Percentiles rank a stretch among this genome's conserved stretches.
Conservation (phyloP, 2,113 vertebrate genomes). For the Daubentonia madagascariensis region DNA sequence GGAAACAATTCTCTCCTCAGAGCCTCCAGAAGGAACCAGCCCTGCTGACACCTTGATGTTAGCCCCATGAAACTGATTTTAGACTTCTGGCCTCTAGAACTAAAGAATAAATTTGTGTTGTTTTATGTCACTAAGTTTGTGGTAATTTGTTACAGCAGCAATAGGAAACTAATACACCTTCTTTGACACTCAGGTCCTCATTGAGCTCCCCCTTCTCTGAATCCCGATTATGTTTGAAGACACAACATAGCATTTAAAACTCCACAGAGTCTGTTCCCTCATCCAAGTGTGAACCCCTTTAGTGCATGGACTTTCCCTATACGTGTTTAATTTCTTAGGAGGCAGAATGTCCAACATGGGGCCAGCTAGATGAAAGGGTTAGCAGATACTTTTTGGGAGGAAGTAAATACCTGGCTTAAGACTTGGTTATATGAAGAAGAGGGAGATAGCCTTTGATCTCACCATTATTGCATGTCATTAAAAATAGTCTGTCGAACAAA, state of each 20-base stretch:
- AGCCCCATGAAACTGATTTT: neutral
- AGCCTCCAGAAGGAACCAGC: neutral
- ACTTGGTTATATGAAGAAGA: neutral
- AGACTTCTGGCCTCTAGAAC: neutral
- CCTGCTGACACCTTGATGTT: neutral
- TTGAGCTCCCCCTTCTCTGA: neutral
- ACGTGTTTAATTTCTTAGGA: neutral
- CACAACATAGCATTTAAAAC: neutral
- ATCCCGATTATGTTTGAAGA: neutral
- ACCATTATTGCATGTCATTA: neutral
- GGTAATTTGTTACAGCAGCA: neutral
- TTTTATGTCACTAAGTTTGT: neutral
- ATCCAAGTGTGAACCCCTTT: neutral
- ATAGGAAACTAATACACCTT: neutral
- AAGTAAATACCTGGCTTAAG: neutral
- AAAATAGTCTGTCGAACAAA: neutral
- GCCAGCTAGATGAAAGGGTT: neutral
- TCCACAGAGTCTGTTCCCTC: neutral
- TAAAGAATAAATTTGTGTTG: neutral
- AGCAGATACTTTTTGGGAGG: neutral
- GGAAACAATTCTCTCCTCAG: neutral
- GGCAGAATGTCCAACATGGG: neutral
- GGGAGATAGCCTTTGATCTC: neutral
- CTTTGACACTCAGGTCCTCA: neutral
- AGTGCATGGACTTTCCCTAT: neutral